phyloP scores from a whole-genome alignment of 2,888 invertebrate species.

The Orchesellides sinensis region DNA sequence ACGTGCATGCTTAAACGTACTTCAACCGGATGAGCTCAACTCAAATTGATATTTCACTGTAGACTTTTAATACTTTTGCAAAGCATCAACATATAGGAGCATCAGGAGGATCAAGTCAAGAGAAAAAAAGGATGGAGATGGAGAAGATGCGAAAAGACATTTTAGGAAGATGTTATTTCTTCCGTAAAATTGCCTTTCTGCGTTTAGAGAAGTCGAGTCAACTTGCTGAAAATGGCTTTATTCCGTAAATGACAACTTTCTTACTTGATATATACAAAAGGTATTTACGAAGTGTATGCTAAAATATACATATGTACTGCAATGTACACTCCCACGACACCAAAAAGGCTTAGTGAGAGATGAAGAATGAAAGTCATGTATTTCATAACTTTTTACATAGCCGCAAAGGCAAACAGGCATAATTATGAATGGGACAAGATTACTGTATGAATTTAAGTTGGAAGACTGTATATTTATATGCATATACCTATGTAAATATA shows the following conservation, averaged over 20 bases:
- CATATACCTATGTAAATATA: too few relatives aligned
- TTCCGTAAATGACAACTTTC: neutral
- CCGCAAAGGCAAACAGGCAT: neutral
- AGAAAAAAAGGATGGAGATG: neutral
- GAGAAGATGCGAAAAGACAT: conserved; percentile 21
- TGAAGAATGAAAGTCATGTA: neutral
- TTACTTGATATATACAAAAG: too few relatives aligned
- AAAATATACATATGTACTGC: too few relatives aligned
- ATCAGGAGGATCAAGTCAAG: conserved; percentile 5
- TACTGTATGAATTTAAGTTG: too few relatives aligned
- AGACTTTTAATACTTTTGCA: neutral
- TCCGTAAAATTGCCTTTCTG: conserved; percentile 20
- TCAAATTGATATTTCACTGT: neutral
- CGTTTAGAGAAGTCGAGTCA: conserved; percentile 1
- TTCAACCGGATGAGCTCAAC: neutral
- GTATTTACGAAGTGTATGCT: too few relatives aligned
- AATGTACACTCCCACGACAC: neutral
- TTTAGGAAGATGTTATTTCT: conserved; percentile 15
- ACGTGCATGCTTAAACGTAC: neutral
- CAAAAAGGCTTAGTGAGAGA: neutral
- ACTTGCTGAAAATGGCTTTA: conserved; percentile 15
- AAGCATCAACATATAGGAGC: neutral
- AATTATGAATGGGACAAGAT: neutral
- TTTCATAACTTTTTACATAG: neutral
- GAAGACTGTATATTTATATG: too few relatives aligned